phyloP scores from a whole-genome alignment of 2,888 invertebrate species.

The Agrochola macilenta region DNA sequence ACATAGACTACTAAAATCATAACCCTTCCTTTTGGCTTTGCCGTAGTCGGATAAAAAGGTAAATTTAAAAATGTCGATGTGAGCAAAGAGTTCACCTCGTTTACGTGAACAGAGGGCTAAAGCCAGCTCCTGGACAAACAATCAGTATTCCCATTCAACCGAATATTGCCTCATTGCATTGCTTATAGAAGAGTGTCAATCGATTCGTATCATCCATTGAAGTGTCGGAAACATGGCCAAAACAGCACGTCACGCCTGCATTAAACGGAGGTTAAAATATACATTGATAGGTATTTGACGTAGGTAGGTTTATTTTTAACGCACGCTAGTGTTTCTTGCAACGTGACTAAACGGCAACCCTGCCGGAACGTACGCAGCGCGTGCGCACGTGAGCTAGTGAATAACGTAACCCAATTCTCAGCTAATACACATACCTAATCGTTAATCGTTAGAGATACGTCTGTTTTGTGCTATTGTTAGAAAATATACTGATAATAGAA shows the following conservation, averaged over 20 bases:
- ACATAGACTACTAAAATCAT: too few relatives aligned
- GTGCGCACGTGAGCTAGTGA: constrained; percentile 42
- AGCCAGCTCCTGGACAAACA: not conserved
- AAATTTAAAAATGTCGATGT: not conserved
- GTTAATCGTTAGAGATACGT: not conserved
- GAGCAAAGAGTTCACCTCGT: not conserved
- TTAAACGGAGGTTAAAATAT: constrained; percentile 11
- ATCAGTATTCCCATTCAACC: not conserved
- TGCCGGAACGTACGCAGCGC: constrained; percentile 40
- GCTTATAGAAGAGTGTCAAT: not conserved
- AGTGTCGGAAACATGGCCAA: constrained; percentile 7
- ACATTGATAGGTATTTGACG: constrained; percentile 19
- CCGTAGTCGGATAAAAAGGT: too few relatives aligned
- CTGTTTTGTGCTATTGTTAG: not conserved
- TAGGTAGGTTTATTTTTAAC: constrained; percentile 46
- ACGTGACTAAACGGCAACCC: constrained; percentile 53
- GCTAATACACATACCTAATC: not conserved
- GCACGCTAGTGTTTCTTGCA: constrained; percentile 30
- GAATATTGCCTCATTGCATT: not conserved
- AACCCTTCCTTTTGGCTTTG: too few relatives aligned
- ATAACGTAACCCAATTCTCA: constrained; percentile 54
- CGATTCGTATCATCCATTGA: not conserved
- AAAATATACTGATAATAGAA: not conserved
- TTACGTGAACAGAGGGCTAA: not conserved
- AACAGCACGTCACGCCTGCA: not conserved